Base-by-base conservation (phyloP, 30 jellyfish, hydroid and myxozoan species). In the Catostylus mosaicus region DNA sequence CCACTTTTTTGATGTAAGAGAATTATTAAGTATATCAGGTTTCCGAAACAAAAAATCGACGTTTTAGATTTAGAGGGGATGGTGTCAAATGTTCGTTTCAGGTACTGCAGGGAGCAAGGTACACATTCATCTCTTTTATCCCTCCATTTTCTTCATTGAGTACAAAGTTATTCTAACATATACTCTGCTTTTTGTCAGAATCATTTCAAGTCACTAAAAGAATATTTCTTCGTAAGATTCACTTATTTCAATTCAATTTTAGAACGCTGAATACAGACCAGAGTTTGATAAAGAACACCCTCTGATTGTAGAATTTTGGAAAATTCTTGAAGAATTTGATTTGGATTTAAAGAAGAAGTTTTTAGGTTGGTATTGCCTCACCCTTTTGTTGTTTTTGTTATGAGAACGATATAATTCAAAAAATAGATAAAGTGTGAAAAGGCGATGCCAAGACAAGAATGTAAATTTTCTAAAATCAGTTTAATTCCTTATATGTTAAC, bases 341-440 rank as follows among this genome's bases (percentile, higher is more conserved):
- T 47, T 82, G 33, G 85, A 80, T 52, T 20, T 43, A 84, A 92
- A 87, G 60, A 87, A 87, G 86, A 92, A 92, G 46, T 92, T 92
- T 70, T 72, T 92, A 67, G 68, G 74, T 37, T 45, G 27, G 67
- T 19, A 27, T 33, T 33, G 32, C 6, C 5, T 51, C 12, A 3
- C 62, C 18, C 3, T 75, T 12, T 71, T 4, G 74, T 31, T 71
- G 38, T 3, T 35, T 10, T 3, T 71, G 11, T 18, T 69, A 18
- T 71, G 7, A 6, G 65, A 62, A 30, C 26, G 10, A 5, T 6
- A 4, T 65, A 8, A 9, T n/a, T 19, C 78, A 32, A 14, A 5
- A 40, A 5, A 40, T 7, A 40, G 54, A 7, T 5, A 14, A 14
- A 14, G 7, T 40, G 11, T 40, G 14, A 14, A 14, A 14, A 7